phyloP scores from a whole-genome alignment of 1,140 invertebrate species.

The Scylla paramamosain region DNA sequence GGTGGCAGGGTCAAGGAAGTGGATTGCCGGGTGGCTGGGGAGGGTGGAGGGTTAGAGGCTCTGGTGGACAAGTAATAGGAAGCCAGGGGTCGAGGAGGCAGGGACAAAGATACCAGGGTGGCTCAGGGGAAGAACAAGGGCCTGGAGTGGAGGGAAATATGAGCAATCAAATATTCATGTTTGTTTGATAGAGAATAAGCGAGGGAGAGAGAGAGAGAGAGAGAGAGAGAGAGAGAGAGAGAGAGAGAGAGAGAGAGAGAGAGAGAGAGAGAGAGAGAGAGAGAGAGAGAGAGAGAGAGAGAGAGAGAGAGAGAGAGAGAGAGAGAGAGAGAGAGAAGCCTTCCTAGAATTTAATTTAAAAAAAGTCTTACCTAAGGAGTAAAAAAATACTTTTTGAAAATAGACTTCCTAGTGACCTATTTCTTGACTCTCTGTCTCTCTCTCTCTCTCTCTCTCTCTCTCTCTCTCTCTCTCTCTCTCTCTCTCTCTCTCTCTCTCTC shows the following conservation, averaged over 20 bases:
- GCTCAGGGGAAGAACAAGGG: background rate
- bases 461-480: too few species aligned
- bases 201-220: background rate
- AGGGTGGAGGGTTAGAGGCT: background rate
- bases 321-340: background rate
- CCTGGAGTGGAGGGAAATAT: background rate
- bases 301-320: slow-evolving; percentile 18
- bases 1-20: background rate
- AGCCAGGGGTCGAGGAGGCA: background rate
- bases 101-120: background rate
- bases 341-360: too few species aligned
- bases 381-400: background rate
- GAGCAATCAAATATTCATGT: too few species aligned
- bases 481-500: background rate
- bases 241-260: slow-evolving; percentile 20
- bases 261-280: slow-evolving; percentile 20
- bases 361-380: background rate
- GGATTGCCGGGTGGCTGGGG: background rate
- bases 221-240: slow-evolving; percentile 21
- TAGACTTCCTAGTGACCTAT: too few species aligned
- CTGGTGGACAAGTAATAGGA: background rate
- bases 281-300: slow-evolving; percentile 20
- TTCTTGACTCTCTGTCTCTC: too few species aligned
- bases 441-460: too few species aligned
- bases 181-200: too few species aligned